Percentiles rank a stretch among this genome's conserved stretches.
Conservation (phyloP, 2,113 vertebrate genomes). For the Solea solea region DNA sequence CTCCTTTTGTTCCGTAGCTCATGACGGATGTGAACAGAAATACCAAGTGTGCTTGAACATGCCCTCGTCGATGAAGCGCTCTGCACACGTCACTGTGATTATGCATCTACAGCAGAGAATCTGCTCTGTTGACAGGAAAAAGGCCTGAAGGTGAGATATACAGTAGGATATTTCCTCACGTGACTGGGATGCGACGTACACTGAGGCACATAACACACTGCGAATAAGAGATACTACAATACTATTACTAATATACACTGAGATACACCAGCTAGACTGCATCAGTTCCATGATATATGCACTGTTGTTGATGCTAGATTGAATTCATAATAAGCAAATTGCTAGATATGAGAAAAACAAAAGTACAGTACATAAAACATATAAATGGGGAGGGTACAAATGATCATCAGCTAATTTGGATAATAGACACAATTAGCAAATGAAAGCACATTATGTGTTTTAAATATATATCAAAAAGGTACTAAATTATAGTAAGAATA, state of each 20-base stretch:
- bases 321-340: too few species aligned
- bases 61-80: not conserved
- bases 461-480: too few species aligned
- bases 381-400: too few species aligned
- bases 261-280: not conserved
- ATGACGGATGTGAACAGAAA: slow-evolving; percentile 2
- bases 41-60: slow-evolving; percentile 7
- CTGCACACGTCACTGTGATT: slow-evolving; percentile 10
- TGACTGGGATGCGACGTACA: not conserved
- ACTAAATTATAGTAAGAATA: too few species aligned
- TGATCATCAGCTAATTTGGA: too few species aligned
- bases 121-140: not conserved
- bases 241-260: not conserved
- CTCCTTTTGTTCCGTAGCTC: too few species aligned
- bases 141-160: not conserved
- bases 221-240: not conserved
- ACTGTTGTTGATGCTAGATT: not conserved
- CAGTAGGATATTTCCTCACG: not conserved
- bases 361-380: too few species aligned
- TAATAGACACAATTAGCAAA: too few species aligned
- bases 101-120: slow-evolving; percentile 1
- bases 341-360: too few species aligned
- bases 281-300: not conserved
- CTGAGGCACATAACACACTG: not conserved
- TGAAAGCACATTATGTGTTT: too few species aligned